phyloP scores from a whole-genome alignment of 2,113 vertebrate genomes.

The Murina feae region DNA sequence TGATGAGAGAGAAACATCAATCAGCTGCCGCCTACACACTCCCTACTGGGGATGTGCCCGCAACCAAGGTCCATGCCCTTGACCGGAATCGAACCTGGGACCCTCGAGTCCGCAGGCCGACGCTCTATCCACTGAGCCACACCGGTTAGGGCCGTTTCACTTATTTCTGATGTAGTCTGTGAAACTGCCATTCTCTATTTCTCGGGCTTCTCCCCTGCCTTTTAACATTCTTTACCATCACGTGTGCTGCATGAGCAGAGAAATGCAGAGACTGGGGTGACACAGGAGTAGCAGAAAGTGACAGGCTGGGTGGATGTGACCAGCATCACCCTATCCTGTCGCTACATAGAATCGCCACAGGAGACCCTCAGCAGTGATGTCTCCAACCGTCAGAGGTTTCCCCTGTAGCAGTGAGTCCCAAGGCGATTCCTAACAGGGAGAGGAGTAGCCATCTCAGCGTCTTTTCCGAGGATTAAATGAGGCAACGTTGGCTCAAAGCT shows the following conservation, averaged over 20 bases:
- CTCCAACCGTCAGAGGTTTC: background rate
- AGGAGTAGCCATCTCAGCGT: background rate
- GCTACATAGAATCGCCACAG: background rate
- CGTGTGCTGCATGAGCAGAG: background rate
- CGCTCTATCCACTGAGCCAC: too few relatives aligned
- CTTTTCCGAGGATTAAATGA: background rate
- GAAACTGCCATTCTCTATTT: too few relatives aligned
- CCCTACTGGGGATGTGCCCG: too few relatives aligned
- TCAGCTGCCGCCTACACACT: too few relatives aligned
- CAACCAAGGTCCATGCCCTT: too few relatives aligned
- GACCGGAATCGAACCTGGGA: too few relatives aligned
- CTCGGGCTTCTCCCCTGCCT: too few relatives aligned
- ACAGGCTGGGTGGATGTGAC: background rate
- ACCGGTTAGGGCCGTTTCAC: too few relatives aligned
- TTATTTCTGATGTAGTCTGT: too few relatives aligned
- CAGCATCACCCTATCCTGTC: background rate
- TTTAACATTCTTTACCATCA: background rate
- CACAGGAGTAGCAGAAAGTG: background rate
- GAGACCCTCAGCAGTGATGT: background rate
- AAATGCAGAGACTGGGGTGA: background rate
- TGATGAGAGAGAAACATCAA: too few relatives aligned
- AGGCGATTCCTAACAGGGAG: background rate
- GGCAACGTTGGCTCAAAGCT: background rate
- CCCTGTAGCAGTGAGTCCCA: background rate
- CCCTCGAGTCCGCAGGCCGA: fast-evolving